A percentile compares a stretch with the other conserved stretches of the same genome.
Conservation (phyloP, 2,888 invertebrate species). For the Lacanobia oleracea region DNA sequence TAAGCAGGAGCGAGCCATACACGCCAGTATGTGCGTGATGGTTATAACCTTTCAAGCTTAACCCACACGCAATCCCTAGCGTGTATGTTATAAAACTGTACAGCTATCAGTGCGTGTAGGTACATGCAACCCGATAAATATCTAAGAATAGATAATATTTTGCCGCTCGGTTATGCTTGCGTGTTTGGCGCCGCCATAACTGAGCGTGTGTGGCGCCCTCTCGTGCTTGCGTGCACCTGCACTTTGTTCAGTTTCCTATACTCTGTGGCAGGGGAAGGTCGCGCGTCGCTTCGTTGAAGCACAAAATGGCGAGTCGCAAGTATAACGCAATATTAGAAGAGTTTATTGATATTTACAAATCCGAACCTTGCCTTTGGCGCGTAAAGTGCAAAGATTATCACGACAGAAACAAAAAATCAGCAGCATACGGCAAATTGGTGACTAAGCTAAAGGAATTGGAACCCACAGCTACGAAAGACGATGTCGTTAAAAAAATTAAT, state of each 20-base stretch:
- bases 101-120: too few relatives aligned
- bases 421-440: slow-evolving; percentile 1
- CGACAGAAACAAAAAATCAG: slow-evolving; percentile 9
- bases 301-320: slow-evolving; percentile 17
- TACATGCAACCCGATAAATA: not conserved
- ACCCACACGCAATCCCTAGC: not conserved
- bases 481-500: slow-evolving; percentile 14
- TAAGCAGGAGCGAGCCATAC: not conserved
- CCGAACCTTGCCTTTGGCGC: slow-evolving; percentile 39
- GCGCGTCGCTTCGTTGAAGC: not conserved
- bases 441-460: slow-evolving; percentile 18
- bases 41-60: not conserved
- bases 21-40: not conserved
- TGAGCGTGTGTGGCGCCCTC: not conserved
- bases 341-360: slow-evolving; percentile 30
- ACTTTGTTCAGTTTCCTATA: not conserved
- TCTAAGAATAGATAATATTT: not conserved
- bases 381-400: slow-evolving; percentile 24
- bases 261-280: not conserved
- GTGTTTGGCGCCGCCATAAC: not conserved
- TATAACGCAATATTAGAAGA: slow-evolving; percentile 17
- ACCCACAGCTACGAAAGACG: slow-evolving; percentile 4
- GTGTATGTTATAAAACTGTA: not conserved
- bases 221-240: not conserved
- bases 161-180: slow-evolving; percentile 1